Conservation (phyloP, 2,113 vertebrate genomes). For the Mus pahari region DNA sequence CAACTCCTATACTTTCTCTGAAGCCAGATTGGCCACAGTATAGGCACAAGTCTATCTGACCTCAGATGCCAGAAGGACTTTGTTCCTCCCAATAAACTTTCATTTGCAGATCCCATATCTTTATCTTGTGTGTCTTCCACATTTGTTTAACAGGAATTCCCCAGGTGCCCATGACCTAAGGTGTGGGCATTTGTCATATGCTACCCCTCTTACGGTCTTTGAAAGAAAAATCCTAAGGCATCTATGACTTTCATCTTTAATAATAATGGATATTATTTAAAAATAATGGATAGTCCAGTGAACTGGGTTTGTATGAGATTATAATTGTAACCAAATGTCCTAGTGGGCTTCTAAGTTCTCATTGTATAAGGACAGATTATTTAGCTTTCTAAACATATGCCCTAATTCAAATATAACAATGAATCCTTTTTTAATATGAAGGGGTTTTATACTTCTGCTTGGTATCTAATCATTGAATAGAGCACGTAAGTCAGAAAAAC, state of each 20-base stretch:
- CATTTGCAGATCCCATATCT: background rate
- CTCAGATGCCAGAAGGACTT: background rate
- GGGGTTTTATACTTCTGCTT: background rate
- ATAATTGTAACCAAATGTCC: background rate
- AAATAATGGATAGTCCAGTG: background rate
- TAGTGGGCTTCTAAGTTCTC: background rate
- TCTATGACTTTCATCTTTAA: background rate
- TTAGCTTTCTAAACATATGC: background rate
- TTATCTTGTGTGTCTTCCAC: background rate
- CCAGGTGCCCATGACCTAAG: background rate
- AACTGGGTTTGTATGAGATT: background rate
- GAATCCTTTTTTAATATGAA: background rate
- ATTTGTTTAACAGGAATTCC: background rate
- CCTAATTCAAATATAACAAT: background rate
- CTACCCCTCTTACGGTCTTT: background rate
- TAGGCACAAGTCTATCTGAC: background rate
- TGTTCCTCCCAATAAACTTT: background rate
- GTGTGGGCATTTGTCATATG: background rate
- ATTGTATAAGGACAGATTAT: background rate
- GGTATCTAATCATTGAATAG: background rate
- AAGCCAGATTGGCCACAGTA: background rate
- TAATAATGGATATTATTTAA: too few species aligned
- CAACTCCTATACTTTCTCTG: fast-evolving
- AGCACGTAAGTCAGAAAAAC: background rate
- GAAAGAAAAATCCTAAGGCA: background rate